Evolutionary conservation across 2,888 invertebrate genomes (phyloP), one percentile per base, ranked within the genome.

Genomic region (Hydraecia micacea): DNA sequence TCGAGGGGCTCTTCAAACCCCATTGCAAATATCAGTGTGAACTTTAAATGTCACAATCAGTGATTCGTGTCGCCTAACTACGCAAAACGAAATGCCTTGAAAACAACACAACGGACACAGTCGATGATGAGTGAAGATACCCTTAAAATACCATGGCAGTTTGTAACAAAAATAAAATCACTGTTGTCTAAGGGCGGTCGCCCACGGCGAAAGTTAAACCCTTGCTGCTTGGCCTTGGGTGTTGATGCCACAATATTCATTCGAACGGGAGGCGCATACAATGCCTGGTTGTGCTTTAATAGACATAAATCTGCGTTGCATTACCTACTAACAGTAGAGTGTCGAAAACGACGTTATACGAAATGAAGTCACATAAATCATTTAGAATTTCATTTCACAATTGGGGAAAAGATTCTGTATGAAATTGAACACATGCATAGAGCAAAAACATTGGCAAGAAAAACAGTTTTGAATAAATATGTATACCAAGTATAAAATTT

Each of bases 21-120:
- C 89, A 88, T 92, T 91, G 93, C 92, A 96, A 96, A 96, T 96
- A 95, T 92, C 96, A 95, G 86, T 88, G 87, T 96, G 95, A 95
- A 95, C 96, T 96, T 96, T 96, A 96, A 96, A 96, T 95, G 96
- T 94, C 95, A 95, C 80, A 91, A 89, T 92, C 89, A 88, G 88
- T 91, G 92, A 92, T 89, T 91, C 91, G 90, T 93, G 88, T 83
- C 84, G 67, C 52, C 81, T 84, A 81, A 75, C 74, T 65, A 72
- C 75, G 58, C 75, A 65, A 79, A 79, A 79, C 79, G 62, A 74
- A 79, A 78, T 76, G 60, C 71, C 77, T 70, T 65, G 39, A 25
- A 73, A 52, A 62, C 49, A 55, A 39, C 55, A 79, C 28, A 79
- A 79, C 18, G 49, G 55, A 52, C 15, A 39, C 28, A 65, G 15